Conservation (phyloP, 2,113 vertebrate genomes). For the Phylloscopus trochilus region DNA sequence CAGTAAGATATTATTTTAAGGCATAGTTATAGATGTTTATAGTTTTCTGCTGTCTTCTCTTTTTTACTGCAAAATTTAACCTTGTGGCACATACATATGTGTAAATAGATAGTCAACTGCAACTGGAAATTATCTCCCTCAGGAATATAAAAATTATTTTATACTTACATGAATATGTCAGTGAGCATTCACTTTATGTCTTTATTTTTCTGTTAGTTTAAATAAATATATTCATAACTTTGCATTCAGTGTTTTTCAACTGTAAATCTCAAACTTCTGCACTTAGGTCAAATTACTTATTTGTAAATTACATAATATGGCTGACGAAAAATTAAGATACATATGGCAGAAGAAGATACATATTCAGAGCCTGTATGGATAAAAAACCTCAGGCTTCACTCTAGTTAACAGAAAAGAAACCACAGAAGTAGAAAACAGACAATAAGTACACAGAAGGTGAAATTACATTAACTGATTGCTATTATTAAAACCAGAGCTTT, state of each 20-base stretch:
- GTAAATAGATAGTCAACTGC: not conserved
- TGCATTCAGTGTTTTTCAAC: not conserved
- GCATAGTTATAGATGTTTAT: not conserved
- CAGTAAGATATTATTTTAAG: not conserved
- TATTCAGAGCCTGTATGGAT: not conserved
- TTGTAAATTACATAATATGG: not conserved
- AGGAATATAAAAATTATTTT: not conserved
- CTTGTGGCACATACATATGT: not conserved
- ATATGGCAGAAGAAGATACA: not conserved
- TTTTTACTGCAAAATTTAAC: not conserved
- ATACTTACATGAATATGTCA: not conserved
- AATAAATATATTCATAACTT: not conserved
- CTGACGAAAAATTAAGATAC: not conserved
- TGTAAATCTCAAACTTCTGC: not conserved
- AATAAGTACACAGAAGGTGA: not conserved
- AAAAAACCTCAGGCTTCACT: not conserved
- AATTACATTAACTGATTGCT: not conserved
- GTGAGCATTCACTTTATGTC: not conserved
- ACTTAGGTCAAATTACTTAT: not conserved
- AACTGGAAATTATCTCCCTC: not conserved
- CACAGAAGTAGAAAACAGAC: not conserved
- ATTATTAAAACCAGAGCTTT: constrained; percentile 1
- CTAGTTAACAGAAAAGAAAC: not conserved
- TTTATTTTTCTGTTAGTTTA: not conserved
- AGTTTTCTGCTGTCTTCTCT: not conserved